These are phyloP conservation scores for Cydia splendana DNA, from an alignment of 1,140 invertebrate genomes.

Conservation along the genomic window DNA sequence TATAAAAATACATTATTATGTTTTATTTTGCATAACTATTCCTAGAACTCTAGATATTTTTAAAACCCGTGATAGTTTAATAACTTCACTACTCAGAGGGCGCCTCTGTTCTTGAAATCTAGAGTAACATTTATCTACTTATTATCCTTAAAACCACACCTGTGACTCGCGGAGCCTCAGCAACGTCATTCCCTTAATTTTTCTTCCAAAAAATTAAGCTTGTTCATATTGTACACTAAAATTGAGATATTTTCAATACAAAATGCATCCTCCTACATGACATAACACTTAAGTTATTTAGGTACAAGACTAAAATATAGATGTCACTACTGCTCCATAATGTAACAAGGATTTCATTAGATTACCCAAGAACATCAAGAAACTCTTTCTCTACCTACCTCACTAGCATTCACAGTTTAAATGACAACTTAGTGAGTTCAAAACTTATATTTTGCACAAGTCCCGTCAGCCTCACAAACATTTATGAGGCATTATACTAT, in stretches of 20 bases:
- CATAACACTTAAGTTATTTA: not conserved
- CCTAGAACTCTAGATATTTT: not conserved
- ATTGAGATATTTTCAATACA: not conserved
- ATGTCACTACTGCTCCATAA: not conserved
- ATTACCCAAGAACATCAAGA: not conserved
- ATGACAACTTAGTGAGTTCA: not conserved
- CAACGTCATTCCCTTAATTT: not conserved
- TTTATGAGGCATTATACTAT: not conserved
- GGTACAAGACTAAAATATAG: not conserved
- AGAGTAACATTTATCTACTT: constrained; percentile 1
- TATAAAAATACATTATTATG: constrained; percentile 59
- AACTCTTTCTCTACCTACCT: not conserved
- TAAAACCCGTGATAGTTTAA: not conserved
- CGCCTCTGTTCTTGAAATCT: not conserved
- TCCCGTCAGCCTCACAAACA: constrained; percentile 3
- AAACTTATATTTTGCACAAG: constrained; percentile 20
- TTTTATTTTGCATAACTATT: constrained; percentile 5
- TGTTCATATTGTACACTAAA: no score
- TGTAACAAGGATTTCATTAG: not conserved
- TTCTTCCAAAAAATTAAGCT: no score
- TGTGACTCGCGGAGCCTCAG: not conserved
- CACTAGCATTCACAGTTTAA: not conserved
- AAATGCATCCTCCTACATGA: not conserved
- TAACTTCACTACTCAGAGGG: constrained; percentile 9
- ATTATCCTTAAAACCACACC: not conserved